Percentiles rank a stretch among this genome's conserved stretches.
phyloP scores from a whole-genome alignment of 2,888 invertebrate genomes.

The Eupithecia exiguata region DNA sequence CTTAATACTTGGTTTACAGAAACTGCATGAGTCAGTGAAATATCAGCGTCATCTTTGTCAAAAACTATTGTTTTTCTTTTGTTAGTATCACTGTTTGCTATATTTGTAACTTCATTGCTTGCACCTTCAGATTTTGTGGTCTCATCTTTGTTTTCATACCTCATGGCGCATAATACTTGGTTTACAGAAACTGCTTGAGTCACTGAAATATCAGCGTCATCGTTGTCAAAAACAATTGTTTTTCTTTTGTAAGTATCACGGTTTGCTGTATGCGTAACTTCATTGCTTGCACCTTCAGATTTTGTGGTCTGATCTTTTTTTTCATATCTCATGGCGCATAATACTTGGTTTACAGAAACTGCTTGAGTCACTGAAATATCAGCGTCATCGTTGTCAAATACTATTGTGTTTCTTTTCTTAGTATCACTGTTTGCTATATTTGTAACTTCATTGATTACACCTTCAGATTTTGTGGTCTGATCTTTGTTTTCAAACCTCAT shows the following conservation, averaged over 20 bases:
- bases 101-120: neutral
- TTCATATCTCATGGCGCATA: neutral
- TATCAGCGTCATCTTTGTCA: conserved; percentile 43
- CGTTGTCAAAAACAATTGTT: conserved; percentile 12
- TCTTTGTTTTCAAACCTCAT: neutral
- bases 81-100: neutral
- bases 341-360: conserved; percentile 19
- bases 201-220: conserved; percentile 48
- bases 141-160: neutral
- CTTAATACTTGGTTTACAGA: conserved; percentile 3
- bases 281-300: neutral
- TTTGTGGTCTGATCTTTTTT: neutral
- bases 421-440: neutral
- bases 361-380: conserved; percentile 49
- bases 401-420: conserved; percentile 5
- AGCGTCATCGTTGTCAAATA: conserved; percentile 36
- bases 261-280: neutral
- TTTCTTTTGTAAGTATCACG: neutral
- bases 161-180: conserved; percentile 6
- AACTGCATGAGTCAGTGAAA: conserved; percentile 50
- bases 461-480: neutral
- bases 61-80: conserved; percentile 20
- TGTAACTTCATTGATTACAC: neutral
- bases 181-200: conserved; percentile 42
- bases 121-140: neutral